These are phyloP conservation scores for Phoebastria nigripes DNA, from an alignment of 2,797 vertebrate genomes.

Conservation along the genomic window DNA sequence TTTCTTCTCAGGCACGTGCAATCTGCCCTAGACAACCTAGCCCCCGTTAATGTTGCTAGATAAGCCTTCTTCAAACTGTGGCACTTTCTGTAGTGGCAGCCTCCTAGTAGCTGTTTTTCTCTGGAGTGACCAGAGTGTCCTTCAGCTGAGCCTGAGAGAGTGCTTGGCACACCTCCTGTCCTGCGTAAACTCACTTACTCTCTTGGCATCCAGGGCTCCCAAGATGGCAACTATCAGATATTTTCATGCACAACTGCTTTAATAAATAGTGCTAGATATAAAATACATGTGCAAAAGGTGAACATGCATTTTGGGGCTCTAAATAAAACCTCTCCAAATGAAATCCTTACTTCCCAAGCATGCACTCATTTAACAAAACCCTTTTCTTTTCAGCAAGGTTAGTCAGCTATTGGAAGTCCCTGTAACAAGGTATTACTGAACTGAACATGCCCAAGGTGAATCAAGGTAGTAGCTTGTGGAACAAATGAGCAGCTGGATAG, in stretches of 20 bases:
- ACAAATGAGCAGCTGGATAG: neutral
- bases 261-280: neutral
- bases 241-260: neutral
- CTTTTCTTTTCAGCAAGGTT: neutral
- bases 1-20: neutral
- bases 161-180: neutral
- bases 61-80: neutral
- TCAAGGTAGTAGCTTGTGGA: neutral
- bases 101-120: neutral
- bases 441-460: neutral
- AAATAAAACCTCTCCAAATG: neutral
- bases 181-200: neutral
- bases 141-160: neutral
- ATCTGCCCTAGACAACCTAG: neutral
- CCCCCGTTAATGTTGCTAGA: neutral
- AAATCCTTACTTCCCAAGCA: neutral
- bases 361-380: neutral
- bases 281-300: neutral
- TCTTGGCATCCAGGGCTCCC: neutral
- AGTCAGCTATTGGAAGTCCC: neutral
- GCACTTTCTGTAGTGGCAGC: neutral
- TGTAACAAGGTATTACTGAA: neutral
- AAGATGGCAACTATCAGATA: neutral
- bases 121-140: neutral
- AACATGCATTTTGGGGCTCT: neutral